Base-by-base conservation (phyloP, 2,113 vertebrate species). In the Notiomystis cincta region DNA sequence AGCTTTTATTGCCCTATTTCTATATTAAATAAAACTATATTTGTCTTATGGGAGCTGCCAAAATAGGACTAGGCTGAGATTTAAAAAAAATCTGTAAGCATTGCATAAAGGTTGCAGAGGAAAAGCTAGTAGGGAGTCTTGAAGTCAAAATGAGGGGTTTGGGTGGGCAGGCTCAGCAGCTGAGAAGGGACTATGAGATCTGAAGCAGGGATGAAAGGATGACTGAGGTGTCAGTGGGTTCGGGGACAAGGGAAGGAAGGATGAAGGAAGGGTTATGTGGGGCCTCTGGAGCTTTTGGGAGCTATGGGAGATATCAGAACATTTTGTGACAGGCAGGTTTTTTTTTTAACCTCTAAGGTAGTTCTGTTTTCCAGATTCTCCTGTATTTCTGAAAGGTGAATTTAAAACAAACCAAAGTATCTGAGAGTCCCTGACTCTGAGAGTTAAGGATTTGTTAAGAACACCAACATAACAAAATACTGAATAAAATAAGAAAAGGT, bases 371-470 rank as follows among this genome's bases (percentile, higher is more conserved):
- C 17, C 51, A 83, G n/a, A 24, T 87, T 86, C 82, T 47, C 33
- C 25, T 76, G n/a, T 31, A 13, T 79, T 82, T 93, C 48, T 82
- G 57, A 76, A 79, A 85, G 33, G 24, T 69, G 31, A 85, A 79
- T 87, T 82, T 79, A 54, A 87, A 84, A 38, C 8, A 53, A 58
- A 45, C 14, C 85, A 67, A 86, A 70, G 33, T 61, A 66, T 9
- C 40, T 54, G 17, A 62, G 27, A 85, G 33, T 70, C 42, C 11
- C n/a, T 62, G 25, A 50, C 37, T 87, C 37, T 44, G 40, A 56
- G 28, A 72, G 6, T 50, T 65, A 72, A 76, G 28, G 17, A 72
- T 85, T 93, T 82, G 77, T 15, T 64, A 65, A 72, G 48, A 87
- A 53, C 20, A 66, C 4, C 35, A 73, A 65, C 5, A 22, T 31